Evolutionary conservation across 2,888 invertebrate genomes (phyloP), one percentile per base, ranked within the genome.

Genomic region (Didymodactylos carnosus): DNA sequence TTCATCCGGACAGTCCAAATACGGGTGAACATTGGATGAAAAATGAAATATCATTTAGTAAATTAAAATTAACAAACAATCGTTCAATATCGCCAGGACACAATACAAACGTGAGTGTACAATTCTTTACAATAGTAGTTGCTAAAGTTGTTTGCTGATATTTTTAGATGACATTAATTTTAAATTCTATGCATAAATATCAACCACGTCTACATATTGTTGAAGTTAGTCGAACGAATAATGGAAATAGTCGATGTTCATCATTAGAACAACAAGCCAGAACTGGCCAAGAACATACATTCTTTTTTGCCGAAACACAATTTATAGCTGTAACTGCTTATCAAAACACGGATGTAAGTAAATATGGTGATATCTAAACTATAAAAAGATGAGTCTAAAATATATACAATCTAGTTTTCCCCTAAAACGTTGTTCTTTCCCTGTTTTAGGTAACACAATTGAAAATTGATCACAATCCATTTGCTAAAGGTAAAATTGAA

Each of bases 161-260:
- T 3, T 5, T 49, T 35, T 35, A 62, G 62, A 62, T 10, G 6
- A 19, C 62, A 35, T 4, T 82, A 39, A 82, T 83, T 41, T 78
- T 83, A 40, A 83, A 83, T 77, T 83, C 83, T 19, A 82, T 82
- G 82, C 81, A 81, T 78, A 81, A 80, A 73, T 82, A 82, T 76
- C 81, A 81, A 76, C 82, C 82, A 2, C 77, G 81, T 19, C 78
- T 82, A 39, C 80, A 81, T 76, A 79, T 82, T 62, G 19, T 35
- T 29, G 11, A 78, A 8, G 78, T 78, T 39, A 79, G 80, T 71
- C 79, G 79, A 75, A 79, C 78, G 72, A 78, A 76, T 40, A 49
- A n/a, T n/a, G n/a, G n/a, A n/a, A n/a, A n/a, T n/a, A n/a, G n/a
- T n/a, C n/a, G n/a, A n/a, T n/a, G n/a, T n/a, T n/a, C n/a, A n/a